Evolutionary conservation across 30 jellyfish, hydroid and myxozoan species (phyloP).

Genomic region (Cassiopea xamachana): DNA sequence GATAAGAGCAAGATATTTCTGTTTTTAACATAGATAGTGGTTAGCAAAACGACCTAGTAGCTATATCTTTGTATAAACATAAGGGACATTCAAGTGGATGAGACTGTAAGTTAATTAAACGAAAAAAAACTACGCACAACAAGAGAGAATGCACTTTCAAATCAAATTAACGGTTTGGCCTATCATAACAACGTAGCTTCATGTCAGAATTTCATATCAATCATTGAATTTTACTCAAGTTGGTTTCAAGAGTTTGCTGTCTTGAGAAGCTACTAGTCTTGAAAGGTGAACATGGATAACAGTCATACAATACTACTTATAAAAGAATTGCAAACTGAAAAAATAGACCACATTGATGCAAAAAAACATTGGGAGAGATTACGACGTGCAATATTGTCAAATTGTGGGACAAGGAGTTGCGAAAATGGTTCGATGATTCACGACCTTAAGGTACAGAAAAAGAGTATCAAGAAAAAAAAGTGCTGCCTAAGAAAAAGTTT

Average conservation of each 20-base stretch:
- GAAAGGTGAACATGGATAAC: neutral
- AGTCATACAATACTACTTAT: neutral
- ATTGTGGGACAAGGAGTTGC: neutral
- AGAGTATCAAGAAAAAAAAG: slow-evolving; percentile 5
- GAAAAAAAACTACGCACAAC: no score
- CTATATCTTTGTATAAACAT: no score
- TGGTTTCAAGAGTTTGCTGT: neutral
- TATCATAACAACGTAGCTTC: neutral
- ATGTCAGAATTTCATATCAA: neutral
- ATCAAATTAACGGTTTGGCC: no score
- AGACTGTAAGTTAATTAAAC: no score
- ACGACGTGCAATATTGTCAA: slow-evolving; percentile 34
- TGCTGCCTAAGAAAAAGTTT: slow-evolving; percentile 19
- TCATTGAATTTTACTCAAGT: neutral
- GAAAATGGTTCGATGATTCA: neutral
- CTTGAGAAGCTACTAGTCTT: neutral
- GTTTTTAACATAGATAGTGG: no score
- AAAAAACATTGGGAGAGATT: slow-evolving; percentile 48
- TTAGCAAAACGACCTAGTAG: no score
- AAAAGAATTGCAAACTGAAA: neutral
- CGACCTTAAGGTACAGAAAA: slow-evolving; percentile 15
- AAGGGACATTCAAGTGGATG: no score
- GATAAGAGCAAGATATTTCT: no score
- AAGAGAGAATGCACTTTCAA: no score
- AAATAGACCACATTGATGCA: neutral